Conservation (phyloP, 2,113 vertebrate species). For the Hystrix cristata region DNA sequence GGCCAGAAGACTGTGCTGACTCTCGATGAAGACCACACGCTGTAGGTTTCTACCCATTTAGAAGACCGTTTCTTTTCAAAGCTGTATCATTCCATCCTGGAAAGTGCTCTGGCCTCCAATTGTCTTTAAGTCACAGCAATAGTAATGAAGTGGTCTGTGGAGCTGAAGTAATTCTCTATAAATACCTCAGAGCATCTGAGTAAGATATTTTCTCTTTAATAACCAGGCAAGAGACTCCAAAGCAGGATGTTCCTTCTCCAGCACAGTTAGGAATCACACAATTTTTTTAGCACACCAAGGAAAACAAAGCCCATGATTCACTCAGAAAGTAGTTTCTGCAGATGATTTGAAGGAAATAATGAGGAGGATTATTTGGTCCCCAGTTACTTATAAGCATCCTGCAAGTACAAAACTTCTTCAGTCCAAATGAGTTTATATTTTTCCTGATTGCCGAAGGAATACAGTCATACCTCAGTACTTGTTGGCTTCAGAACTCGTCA, state of each 20-base stretch:
- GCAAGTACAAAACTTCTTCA: neutral
- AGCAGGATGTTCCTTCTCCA: neutral
- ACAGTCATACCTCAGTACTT: neutral
- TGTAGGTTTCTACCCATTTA: conserved; percentile 6
- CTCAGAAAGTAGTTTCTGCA: neutral
- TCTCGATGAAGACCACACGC: conserved; percentile 18
- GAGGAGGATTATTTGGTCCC: neutral
- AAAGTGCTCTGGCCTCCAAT: neutral
- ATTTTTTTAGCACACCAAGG: neutral
- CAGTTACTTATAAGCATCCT: neutral
- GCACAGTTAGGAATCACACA: neutral
- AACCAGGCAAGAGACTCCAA: neutral
- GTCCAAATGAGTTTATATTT: neutral
- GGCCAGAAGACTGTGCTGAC: neutral
- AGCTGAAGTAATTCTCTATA: neutral
- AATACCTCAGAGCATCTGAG: neutral
- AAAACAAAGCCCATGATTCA: neutral
- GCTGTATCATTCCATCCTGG: neutral
- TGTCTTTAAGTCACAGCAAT: neutral
- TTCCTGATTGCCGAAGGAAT: neutral
- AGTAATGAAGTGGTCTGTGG: neutral
- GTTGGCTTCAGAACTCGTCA: too few species aligned
- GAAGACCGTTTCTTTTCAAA: neutral
- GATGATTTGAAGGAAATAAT: neutral
- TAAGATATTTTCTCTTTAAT: conserved; percentile 29